These are phyloP conservation scores for Holothuria scabra DNA, from an alignment of 53 echinoderm and acorn worm species.

Conservation along the genomic window DNA sequence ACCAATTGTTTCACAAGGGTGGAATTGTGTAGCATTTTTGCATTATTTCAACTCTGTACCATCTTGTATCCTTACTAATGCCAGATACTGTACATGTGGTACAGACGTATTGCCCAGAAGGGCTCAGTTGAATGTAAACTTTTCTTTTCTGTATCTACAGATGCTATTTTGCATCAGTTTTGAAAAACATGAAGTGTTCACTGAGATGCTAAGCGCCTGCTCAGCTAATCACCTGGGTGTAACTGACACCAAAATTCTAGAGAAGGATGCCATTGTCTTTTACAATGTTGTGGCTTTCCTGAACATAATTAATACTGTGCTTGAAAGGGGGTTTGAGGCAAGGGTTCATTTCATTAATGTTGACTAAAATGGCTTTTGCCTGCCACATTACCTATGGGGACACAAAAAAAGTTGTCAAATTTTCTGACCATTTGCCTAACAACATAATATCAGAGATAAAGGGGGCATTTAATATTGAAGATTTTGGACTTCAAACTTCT, in stretches of 20 bases:
- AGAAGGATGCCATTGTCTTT: constrained; percentile 34
- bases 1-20: too few relatives aligned
- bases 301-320: constrained; percentile 29
- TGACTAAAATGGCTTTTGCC: constrained; percentile 24
- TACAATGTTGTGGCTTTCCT: constrained; percentile 23
- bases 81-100: too few relatives aligned
- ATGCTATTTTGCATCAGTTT: constrained; percentile 29
- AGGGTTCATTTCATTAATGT: constrained; percentile 19
- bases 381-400: constrained; percentile 15
- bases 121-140: too few relatives aligned
- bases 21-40: too few relatives aligned
- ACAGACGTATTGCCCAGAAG: too few relatives aligned
- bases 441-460: constrained; percentile 4
- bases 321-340: constrained; percentile 18
- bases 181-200: constrained; percentile 5
- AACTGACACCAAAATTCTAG: constrained; percentile 25
- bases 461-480: constrained; percentile 10
- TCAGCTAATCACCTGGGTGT: constrained; percentile 30
- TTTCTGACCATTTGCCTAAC: constrained; percentile 12
- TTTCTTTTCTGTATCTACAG: constrained; percentile 11
- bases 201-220: constrained; percentile 19
- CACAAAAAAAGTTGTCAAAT: constrained; percentile 20
- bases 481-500: not conserved
- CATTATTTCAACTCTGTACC: too few relatives aligned
- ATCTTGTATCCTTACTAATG: too few relatives aligned